Conservation (phyloP, 2,888 invertebrate genomes). For the Helicoverpa assulta region DNA sequence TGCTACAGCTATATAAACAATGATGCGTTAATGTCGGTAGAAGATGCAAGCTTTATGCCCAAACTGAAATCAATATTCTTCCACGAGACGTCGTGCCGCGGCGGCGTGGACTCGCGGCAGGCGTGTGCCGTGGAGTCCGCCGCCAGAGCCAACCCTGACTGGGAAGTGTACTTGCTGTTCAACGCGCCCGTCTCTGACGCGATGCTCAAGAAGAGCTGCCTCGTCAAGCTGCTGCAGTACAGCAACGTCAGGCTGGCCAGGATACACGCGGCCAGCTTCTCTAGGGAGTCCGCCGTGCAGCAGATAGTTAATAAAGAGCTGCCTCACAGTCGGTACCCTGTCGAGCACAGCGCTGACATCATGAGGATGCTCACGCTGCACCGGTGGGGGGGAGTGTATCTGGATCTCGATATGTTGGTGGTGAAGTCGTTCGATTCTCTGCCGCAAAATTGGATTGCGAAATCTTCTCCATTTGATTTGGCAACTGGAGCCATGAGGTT, state of each 20-base stretch:
- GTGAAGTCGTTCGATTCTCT: conserved; percentile 54
- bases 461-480: conserved; percentile 29
- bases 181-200: conserved; percentile 51
- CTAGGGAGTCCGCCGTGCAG: conserved; percentile 28
- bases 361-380: conserved; percentile 57
- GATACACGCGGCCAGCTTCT: conserved; percentile 37
- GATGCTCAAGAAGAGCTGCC: conserved; percentile 29
- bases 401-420: conserved; percentile 59
- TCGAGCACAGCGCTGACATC: conserved; percentile 54
- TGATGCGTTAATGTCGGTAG: conserved; percentile 34
- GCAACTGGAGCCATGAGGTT: conserved; percentile 49
- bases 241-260: conserved; percentile 50
- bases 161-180: conserved; percentile 85
- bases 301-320: conserved; percentile 12
- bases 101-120: conserved; percentile 75
- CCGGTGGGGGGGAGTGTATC: conserved; percentile 59
- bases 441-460: conserved; percentile 57
- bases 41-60: conserved; percentile 36
- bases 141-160: conserved; percentile 56
- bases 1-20: conserved; percentile 13
- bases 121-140: conserved; percentile 66
- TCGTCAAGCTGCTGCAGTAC: conserved; percentile 42
- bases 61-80: conserved; percentile 89
- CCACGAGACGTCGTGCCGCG: conserved; percentile 91
- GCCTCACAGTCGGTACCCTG: background rate